Percentiles rank a stretch among this genome's conserved stretches.
phyloP scores from a whole-genome alignment of 2,113 vertebrate species.

The Neolamprologus tretocephalus region DNA sequence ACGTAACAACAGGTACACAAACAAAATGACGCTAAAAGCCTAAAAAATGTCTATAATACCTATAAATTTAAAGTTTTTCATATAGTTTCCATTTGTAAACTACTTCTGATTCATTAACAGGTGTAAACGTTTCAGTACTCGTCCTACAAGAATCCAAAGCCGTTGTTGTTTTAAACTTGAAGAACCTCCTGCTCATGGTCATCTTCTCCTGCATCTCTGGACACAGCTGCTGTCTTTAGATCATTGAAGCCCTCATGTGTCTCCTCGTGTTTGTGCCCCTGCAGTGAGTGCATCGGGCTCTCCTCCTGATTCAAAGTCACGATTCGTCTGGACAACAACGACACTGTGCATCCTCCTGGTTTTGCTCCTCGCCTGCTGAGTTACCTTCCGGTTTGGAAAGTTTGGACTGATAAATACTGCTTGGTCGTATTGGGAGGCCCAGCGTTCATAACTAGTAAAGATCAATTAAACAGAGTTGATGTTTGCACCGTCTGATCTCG shows the following conservation, averaged over 20 bases:
- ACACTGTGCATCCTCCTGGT: not conserved
- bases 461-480: accelerated
- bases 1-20: not conserved
- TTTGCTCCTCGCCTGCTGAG: not conserved
- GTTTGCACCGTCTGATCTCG: not conserved
- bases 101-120: not conserved
- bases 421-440: accelerated
- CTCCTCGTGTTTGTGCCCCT: not conserved
- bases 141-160: not conserved
- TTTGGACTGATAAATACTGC: not conserved
- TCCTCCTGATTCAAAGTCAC: not conserved
- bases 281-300: not conserved
- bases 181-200: not conserved
- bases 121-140: accelerated
- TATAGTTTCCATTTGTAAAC: not conserved
- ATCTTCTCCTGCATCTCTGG: not conserved
- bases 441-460: not conserved
- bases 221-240: not conserved
- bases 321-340: not conserved
- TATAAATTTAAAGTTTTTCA: not conserved
- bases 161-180: accelerated
- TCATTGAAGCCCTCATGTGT: accelerated
- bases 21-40: not conserved
- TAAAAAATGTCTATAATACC: not conserved
- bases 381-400: not conserved